These are phyloP conservation scores for Pelobates cultripes DNA, from an alignment of 2,797 vertebrate genomes.

Conservation along the genomic window DNA sequence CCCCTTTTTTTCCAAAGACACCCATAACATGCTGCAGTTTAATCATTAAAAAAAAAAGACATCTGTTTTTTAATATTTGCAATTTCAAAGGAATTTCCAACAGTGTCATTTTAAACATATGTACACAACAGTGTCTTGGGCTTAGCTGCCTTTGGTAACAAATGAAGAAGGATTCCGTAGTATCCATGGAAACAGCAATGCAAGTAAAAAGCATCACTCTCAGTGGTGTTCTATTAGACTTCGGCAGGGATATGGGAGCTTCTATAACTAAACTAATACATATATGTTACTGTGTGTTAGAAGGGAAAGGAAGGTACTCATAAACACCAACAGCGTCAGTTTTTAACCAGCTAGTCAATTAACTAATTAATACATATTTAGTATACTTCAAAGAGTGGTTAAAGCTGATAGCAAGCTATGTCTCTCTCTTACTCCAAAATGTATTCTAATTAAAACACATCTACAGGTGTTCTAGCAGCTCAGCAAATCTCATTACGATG, in stretches of 20 bases:
- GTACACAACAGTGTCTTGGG: not conserved
- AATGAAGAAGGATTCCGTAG: not conserved
- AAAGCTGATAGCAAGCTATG: not conserved
- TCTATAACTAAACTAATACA: not conserved
- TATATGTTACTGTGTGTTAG: not conserved
- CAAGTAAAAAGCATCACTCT: not conserved
- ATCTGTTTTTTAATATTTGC: not conserved
- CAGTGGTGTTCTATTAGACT: not conserved
- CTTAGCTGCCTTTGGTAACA: not conserved
- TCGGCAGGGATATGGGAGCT: not conserved
- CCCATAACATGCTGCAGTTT: not conserved
- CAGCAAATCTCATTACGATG: not conserved
- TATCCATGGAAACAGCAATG: slow-evolving; percentile 9
- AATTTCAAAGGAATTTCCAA: not conserved
- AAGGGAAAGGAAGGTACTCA: not conserved
- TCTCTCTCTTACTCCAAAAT: not conserved
- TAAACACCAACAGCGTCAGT: not conserved
- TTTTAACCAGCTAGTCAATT: not conserved
- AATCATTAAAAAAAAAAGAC: not conserved
- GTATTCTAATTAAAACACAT: not conserved
- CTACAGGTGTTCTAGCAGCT: not conserved
- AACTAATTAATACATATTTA: not conserved
- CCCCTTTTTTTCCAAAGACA: not conserved
- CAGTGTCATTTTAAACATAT: slow-evolving; percentile 5
- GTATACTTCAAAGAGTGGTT: not conserved